Conservation (phyloP, 2,113 vertebrate genomes). For the Cyprinodon variegatus region DNA sequence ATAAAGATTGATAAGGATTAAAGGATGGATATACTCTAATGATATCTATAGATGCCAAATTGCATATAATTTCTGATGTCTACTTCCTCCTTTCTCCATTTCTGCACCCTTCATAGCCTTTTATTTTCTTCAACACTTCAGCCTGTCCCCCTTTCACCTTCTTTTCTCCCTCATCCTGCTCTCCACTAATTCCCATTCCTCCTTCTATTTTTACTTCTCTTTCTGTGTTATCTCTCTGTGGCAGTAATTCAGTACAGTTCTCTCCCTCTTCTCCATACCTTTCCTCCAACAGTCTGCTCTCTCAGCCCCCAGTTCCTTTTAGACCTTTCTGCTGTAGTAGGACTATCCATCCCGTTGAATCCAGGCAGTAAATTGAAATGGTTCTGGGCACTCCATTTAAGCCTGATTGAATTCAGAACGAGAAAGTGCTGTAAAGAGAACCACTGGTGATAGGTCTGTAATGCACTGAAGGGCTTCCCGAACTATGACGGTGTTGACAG, state of each 20-base stretch:
- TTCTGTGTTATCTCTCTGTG: constrained; percentile 57
- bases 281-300: constrained; percentile 32
- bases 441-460: constrained; percentile 64
- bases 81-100: constrained; percentile 34
- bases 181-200: constrained; percentile 45
- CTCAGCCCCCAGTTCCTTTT: constrained; percentile 51
- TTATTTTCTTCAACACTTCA: constrained; percentile 51
- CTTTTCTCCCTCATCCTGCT: constrained; percentile 44
- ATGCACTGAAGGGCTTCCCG: constrained; percentile 62
- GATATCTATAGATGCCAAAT: background rate
- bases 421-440: constrained; percentile 72
- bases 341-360: constrained; percentile 65
- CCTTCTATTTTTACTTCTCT: constrained; percentile 64
- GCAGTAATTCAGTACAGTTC: constrained; percentile 43
- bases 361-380: constrained; percentile 74
- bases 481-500: constrained; percentile 59
- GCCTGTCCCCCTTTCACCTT: constrained; percentile 40
- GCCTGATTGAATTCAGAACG: constrained; percentile 75
- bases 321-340: constrained; percentile 63
- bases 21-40: background rate
- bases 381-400: constrained; percentile 66
- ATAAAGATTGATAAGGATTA: background rate
- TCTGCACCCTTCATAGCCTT: constrained; percentile 32
- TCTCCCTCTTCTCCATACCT: constrained; percentile 25
- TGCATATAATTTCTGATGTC: background rate